A percentile compares a stretch with the other conserved stretches of the same genome.
Evolutionary conservation across 2,888 invertebrate genomes (phyloP).

Genomic region (Chrysotoxum bicinctum): DNA sequence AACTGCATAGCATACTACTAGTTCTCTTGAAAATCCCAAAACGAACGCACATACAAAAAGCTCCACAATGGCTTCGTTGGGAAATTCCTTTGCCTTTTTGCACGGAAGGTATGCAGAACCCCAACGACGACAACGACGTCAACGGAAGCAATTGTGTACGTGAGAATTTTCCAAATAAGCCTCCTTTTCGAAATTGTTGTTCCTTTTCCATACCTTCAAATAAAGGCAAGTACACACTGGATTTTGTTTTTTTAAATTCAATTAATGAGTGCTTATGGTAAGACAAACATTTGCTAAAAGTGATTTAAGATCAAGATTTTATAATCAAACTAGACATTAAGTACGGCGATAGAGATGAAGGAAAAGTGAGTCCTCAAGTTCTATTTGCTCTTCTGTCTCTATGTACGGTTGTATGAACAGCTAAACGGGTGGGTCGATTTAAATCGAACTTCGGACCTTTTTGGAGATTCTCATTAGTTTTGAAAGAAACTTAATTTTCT

Average conservation of each 20-base stretch:
- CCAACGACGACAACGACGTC: neutral
- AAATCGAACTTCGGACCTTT: no score
- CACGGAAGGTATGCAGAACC: slow-evolving; percentile 32
- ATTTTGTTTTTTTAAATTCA: neutral
- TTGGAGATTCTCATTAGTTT: no score
- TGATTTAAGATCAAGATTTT: no score
- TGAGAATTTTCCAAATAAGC: slow-evolving; percentile 63
- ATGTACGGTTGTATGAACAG: no score
- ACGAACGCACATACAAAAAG: neutral
- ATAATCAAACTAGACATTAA: no score
- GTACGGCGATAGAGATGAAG: no score
- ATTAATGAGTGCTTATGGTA: no score
- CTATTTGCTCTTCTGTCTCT: no score
- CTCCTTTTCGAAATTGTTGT: slow-evolving; percentile 24
- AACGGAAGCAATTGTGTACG: slow-evolving; percentile 64
- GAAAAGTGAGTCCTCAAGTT: no score
- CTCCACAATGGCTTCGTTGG: neutral
- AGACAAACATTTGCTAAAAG: no score
- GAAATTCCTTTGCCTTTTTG: slow-evolving; percentile 27
- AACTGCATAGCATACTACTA: neutral
- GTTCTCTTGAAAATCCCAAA: neutral
- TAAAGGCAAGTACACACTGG: neutral
- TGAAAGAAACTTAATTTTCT: no score
- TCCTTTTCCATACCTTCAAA: neutral
- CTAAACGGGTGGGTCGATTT: no score